A percentile compares a stretch with the other conserved stretches of the same genome.
Conservation (phyloP, 2,797 vertebrate species). For the Notamacropus eugenii region DNA sequence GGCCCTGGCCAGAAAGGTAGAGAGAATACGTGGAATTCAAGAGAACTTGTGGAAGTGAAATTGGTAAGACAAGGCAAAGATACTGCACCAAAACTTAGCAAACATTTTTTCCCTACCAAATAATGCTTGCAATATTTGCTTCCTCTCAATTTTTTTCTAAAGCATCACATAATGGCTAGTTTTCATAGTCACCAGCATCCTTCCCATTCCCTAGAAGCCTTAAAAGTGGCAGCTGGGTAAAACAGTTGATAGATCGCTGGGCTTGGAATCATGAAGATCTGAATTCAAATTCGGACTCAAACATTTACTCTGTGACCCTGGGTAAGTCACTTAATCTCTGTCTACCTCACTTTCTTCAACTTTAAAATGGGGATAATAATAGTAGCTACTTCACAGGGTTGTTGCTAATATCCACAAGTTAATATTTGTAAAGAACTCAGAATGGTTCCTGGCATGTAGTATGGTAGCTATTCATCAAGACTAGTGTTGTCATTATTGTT, state of each 20-base stretch:
- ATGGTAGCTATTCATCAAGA: not conserved
- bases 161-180: not conserved
- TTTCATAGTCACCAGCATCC: not conserved
- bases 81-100: not conserved
- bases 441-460: not conserved
- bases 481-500: not conserved
- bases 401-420: not conserved
- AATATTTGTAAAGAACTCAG: not conserved
- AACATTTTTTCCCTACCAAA: too few relatives aligned
- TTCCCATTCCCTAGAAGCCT: not conserved
- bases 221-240: not conserved
- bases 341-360: not conserved
- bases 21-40: not conserved
- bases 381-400: not conserved
- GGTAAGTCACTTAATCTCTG: not conserved
- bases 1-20: not conserved
- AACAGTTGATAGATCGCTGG: not conserved
- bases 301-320: not conserved
- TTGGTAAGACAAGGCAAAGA: not conserved
- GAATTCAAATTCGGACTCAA: not conserved
- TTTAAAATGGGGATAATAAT: not conserved
- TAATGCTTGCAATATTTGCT: too few relatives aligned
- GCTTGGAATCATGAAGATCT: not conserved
- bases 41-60: not conserved
- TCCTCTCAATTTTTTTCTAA: not conserved